phyloP scores from a whole-genome alignment of 92 coral and sea anemone genomes.

The Umimayanthus chanpuru region DNA sequence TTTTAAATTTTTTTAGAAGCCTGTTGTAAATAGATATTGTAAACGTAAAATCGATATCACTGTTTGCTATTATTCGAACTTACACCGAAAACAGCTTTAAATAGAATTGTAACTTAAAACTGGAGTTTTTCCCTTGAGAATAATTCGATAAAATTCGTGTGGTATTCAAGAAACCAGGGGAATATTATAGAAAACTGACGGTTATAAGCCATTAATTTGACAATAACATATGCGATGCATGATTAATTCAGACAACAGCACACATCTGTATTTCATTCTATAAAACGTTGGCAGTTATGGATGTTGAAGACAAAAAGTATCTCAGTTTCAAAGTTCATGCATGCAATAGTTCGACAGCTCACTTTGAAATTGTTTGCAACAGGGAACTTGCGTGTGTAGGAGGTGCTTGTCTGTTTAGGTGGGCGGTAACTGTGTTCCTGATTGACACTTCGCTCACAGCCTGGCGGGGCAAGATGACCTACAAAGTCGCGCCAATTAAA shows the following conservation, averaged over 20 bases:
- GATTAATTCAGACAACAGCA: not conserved
- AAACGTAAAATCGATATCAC: not conserved
- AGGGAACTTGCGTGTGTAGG: slow-evolving; percentile 6
- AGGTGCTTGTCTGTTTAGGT: not conserved
- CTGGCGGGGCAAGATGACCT: not conserved
- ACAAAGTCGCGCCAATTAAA: not conserved
- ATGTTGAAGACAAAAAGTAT: not conserved
- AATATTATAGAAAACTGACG: slow-evolving; percentile 25
- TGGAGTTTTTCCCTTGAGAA: not conserved
- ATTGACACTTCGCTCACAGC: slow-evolving; percentile 3
- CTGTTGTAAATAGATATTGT: not conserved
- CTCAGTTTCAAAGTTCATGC: not conserved
- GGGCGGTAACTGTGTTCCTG: slow-evolving; percentile 34
- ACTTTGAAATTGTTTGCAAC: not conserved
- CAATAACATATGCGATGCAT: not conserved
- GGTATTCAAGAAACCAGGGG: not conserved
- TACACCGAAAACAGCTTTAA: not conserved
- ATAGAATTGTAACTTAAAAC: slow-evolving; percentile 44
- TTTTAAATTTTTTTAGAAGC: not conserved
- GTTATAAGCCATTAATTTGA: not conserved
- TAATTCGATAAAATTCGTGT: not conserved
- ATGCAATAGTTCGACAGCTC: not conserved
- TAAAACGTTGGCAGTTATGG: not conserved
- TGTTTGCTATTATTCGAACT: slow-evolving; percentile 1
- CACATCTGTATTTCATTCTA: not conserved